Evolutionary conservation across 1,140 invertebrate genomes (phyloP).

Genomic region (Drosophila jambulina): DNA sequence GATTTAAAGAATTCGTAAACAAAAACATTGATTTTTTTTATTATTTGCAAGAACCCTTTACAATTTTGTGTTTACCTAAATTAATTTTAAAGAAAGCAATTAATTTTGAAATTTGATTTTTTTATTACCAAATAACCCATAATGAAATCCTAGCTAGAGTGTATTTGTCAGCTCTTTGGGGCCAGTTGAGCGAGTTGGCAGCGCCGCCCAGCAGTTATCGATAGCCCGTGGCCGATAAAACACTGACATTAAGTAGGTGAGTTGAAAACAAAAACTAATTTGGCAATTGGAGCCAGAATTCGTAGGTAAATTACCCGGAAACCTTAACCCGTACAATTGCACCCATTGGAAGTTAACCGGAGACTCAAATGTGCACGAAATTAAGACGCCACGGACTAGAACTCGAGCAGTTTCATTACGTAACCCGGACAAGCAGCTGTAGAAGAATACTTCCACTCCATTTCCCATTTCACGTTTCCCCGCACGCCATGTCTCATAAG

Average conservation of each 20-base stretch:
- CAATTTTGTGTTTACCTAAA: no score
- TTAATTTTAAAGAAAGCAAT: neutral
- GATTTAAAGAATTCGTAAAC: no score
- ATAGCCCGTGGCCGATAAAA: conserved; percentile 11
- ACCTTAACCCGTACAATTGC: neutral
- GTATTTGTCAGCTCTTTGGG: no score
- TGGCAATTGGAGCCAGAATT: conserved; percentile 26
- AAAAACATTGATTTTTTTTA: no score
- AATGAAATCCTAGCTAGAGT: no score
- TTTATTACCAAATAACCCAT: no score
- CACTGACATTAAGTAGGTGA: conserved; percentile 40
- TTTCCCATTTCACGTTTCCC: conserved; percentile 1
- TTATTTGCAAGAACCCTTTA: no score
- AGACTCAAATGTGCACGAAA: neutral
- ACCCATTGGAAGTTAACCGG: neutral
- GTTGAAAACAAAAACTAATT: conserved; percentile 54
- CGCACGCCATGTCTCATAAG: conserved; percentile 14
- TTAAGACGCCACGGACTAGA: neutral
- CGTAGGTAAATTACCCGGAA: neutral
- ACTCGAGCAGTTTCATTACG: conserved; percentile 34
- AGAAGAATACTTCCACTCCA: conserved; percentile 3
- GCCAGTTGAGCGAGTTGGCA: conserved; percentile 5
- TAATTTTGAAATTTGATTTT: neutral
- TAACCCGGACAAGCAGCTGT: conserved; percentile 10
- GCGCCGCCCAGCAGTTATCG: conserved; percentile 41